Evolutionary conservation across 2,888 invertebrate species (phyloP).

Genomic region (Leucozona laternaria): DNA sequence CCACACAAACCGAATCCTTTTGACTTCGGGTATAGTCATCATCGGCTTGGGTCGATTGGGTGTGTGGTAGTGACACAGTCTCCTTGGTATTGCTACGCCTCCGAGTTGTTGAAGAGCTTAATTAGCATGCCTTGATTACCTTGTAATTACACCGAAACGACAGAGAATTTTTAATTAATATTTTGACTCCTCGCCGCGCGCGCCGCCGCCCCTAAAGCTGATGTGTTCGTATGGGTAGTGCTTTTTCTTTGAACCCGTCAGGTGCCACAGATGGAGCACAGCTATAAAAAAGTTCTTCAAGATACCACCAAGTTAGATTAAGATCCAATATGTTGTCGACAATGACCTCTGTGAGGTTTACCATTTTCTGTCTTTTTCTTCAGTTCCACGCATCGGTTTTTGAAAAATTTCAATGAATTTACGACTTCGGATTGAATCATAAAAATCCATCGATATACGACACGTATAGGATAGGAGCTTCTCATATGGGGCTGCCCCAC

Average conservation of each 20-base stretch:
- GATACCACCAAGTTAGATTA: conserved; percentile 29
- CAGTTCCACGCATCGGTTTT: conserved; percentile 49
- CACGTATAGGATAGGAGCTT: conserved; percentile 4
- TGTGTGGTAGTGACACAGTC: conserved; percentile 62
- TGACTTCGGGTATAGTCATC: conserved; percentile 22
- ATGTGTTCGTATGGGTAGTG: neutral
- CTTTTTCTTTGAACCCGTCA: conserved; percentile 1
- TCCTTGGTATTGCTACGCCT: conserved; percentile 34
- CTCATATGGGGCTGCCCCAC: neutral
- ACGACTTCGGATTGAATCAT: conserved; percentile 57
- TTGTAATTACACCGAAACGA: conserved; percentile 73
- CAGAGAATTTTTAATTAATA: conserved; percentile 74
- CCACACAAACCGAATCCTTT: conserved; percentile 41
- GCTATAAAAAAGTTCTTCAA: conserved; percentile 23
- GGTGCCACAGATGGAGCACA: conserved; percentile 44
- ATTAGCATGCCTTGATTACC: conserved; percentile 75
- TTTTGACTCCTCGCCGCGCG: conserved; percentile 37
- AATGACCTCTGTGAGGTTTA: conserved; percentile 17
- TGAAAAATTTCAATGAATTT: conserved; percentile 65
- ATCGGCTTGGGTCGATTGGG: neutral
- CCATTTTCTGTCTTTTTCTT: neutral
- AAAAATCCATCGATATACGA: conserved; percentile 53
- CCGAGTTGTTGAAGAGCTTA: conserved; percentile 58
- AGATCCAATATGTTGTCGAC: neutral
- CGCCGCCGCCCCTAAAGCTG: neutral